Base-by-base conservation (phyloP, 1,140 invertebrate species). In the Battus philenor region DNA sequence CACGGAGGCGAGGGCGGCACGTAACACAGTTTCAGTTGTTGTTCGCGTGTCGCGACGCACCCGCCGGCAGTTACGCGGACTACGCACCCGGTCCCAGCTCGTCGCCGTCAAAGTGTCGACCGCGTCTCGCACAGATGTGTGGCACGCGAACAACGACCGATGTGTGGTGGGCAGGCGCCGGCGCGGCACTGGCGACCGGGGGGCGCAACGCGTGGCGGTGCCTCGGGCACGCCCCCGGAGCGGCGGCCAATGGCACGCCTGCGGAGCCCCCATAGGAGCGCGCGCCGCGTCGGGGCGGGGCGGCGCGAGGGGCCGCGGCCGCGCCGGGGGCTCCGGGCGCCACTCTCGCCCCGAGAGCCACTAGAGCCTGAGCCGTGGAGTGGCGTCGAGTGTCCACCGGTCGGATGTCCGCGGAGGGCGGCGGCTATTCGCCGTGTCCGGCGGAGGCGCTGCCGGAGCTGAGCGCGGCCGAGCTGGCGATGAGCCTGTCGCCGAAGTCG, bases 401-500 rank as follows among this genome's bases (percentile, higher is more conserved):
- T 79, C 78, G 77, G 75, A 85, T 86, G 84, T 84, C 82, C 75
- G 81, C 70, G 75, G 75, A 73, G 74, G 79, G 78, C 71, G 73
- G 72, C 76, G 79, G 72, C 72, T 79, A 81, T 50, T 83, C 79
- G 77, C 77, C 78, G 78, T 80, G 71, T 80, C 73, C 73, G 79
- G 84, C 78, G 76, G 77, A 80, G 69, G 79, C 75, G 72, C 87
- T 93, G 86, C 92, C 93, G 62, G 93, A 94, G 76, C 89, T 95
- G 72, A 94, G 93, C 90, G 92, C 93, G 55, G 93, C 92, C 68
- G 93, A 95, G 83, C 90, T 95, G 90, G 94, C 94, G 86, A 95
- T 95, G 93, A 95, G 93, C 88, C 87, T 95, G 80, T 94, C 93
- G 79, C 93, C 94, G 49, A 95, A 95, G 85, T 87, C 87, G 55